Base-by-base conservation (phyloP, 1,140 invertebrate genomes). In the Zeugodacus cucurbitae region DNA sequence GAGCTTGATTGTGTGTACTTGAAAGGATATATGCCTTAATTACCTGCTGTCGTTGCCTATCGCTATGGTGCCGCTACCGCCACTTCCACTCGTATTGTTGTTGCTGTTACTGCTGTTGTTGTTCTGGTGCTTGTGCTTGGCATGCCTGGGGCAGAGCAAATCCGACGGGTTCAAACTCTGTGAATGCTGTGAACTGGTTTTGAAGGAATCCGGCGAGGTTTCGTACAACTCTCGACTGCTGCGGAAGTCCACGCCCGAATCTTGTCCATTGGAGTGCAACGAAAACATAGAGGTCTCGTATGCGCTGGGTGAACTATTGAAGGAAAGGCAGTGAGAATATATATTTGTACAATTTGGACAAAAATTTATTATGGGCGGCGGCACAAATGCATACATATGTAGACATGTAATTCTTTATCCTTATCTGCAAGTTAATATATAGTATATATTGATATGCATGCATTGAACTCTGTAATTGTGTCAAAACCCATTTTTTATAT, bases 261-360 rank as follows among this genome's bases (percentile, higher is more conserved):
- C 96, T 91, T 96, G 96, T 26, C 96, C 96, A 90, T 96, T 97
- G 88, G 97, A 97, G 94, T 97, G 96, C 89, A 97, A 94, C 87
- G 96, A 97, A 89, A 96, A 96, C 92, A 96, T 94, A 88, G 96
- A 96, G 82, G 95, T 95, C 91, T 97, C 96, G 85, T 92, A 92
- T 26, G 70, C 59, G 74, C 87, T 91, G 10, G 86, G 67, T 17
- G 88, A 85, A 20, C 70, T 82, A 54, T 1, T 22, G 48, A 74
- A 54, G 57, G 14, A 8, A 26, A 54, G 22, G n/a, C n/a, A n/a
- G n/a, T n/a, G n/a, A n/a, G n/a, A n/a, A n/a, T n/a, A n/a, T n/a
- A n/a, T n/a, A n/a, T n/a, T n/a, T n/a, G n/a, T n/a, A n/a, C n/a
- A n/a, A n/a, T n/a, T n/a, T n/a, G n/a, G 37, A 41, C 7, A 41